phyloP scores from a whole-genome alignment of 2,113 vertebrate species.

The Caloenas nicobarica region DNA sequence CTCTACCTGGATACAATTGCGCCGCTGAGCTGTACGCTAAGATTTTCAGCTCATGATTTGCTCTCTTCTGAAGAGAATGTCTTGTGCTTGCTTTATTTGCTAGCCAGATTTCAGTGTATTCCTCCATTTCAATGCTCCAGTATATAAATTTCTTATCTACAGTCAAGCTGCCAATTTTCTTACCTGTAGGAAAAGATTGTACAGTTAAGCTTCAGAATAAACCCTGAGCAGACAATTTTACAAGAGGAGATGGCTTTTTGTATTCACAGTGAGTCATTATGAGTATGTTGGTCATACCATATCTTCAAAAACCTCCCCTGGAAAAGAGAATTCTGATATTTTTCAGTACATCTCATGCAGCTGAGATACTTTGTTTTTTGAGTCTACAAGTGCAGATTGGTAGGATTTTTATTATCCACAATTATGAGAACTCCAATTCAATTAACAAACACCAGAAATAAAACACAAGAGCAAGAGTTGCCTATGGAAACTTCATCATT shows the following conservation, averaged over 20 bases:
- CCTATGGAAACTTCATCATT: background rate
- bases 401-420: background rate
- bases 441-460: background rate
- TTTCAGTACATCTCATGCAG: background rate
- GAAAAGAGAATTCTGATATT: background rate
- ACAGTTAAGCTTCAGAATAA: background rate
- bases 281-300: background rate
- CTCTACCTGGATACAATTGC: conserved; percentile 74
- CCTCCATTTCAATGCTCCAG: conserved; percentile 52
- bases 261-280: background rate
- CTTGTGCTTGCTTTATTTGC: conserved; percentile 32
- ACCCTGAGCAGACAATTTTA: background rate
- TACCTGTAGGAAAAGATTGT: conserved; percentile 41
- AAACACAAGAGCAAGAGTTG: background rate
- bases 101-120: conserved; percentile 54
- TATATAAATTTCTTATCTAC: conserved; percentile 72
- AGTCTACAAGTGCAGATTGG: background rate
- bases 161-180: conserved; percentile 57
- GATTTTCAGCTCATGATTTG: background rate
- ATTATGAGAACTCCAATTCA: background rate
- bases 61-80: background rate
- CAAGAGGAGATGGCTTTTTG: background rate
- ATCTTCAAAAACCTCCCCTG: background rate
- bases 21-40: conserved; percentile 57
- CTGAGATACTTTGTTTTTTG: background rate